Conservation (phyloP, 2,113 vertebrate genomes). For the Pelecanoides urinatrix region DNA sequence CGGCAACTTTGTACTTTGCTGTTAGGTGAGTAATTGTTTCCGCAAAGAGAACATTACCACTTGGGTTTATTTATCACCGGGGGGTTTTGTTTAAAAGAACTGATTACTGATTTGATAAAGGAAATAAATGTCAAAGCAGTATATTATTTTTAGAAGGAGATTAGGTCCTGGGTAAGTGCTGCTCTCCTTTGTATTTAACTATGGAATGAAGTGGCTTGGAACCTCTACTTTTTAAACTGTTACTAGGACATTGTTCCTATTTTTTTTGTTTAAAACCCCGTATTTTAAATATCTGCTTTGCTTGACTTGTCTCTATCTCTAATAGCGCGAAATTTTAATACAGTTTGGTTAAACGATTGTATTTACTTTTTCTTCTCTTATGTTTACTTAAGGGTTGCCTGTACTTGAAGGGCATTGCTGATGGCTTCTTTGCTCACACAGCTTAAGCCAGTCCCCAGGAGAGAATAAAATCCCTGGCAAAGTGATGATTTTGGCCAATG, state of each 20-base stretch:
- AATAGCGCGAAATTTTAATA: neutral
- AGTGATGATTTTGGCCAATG: conserved; percentile 17
- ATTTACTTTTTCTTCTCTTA: neutral
- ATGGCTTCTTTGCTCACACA: neutral
- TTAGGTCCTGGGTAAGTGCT: neutral
- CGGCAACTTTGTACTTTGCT: conserved; percentile 85
- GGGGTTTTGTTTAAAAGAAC: neutral
- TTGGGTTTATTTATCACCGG: neutral
- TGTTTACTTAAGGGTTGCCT: neutral
- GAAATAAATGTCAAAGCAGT: neutral
- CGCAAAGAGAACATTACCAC: neutral
- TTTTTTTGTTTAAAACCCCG: rapidly evolving
- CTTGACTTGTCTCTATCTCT: neutral
- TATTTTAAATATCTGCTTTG: neutral
- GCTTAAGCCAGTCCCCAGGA: neutral
- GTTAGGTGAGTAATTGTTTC: conserved; percentile 83
- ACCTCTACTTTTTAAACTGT: neutral
- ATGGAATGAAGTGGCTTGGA: neutral
- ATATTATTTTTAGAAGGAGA: conserved; percentile 8
- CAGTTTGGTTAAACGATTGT: neutral
- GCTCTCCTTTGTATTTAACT: neutral
- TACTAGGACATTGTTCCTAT: neutral
- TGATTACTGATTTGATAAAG: conserved; percentile 8
- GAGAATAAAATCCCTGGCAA: conserved; percentile 15
- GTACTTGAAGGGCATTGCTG: conserved; percentile 5